Base-by-base conservation (phyloP, 2,113 vertebrate species). In the Rousettus leschenaultii region DNA sequence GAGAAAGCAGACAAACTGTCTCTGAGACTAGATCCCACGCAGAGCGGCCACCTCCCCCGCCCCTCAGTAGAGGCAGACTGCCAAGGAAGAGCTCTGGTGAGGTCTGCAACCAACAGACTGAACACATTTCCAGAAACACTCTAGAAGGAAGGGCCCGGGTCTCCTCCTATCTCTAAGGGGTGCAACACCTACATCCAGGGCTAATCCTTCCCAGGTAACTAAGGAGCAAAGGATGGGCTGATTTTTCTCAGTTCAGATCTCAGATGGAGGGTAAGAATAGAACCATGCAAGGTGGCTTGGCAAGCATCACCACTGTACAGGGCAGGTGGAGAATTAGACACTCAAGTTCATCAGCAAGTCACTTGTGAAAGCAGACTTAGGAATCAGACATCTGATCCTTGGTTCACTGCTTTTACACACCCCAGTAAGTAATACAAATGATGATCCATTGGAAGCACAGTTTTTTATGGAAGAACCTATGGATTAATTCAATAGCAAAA, bases 351-450 rank as follows among this genome's bases (percentile, higher is more conserved):
- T 18, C 21, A 51, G 90, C 75, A 80, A 97, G 65, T 74, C 82
- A 57, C 80, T 86, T 86, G 85, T 18, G 68, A 78, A 95, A 65
- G 94, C 92, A 92, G 63, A 65, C 77, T 95, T 92, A 53, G 66
- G 87, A 66, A 53, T 45, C 92, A 51, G 57, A 9, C n/a, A 10
- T 65, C 79, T 28, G 86, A 79, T 63, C 22, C 43, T 61, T 33
- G n/a, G 59, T 30, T 93, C 84, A 75, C 92, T 83, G 84, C 86
- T 89, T 83, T 65, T 43, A 48, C 9, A 15, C 74, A 4, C 63
- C 43, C 57, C 51, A 7, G 92, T 33, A 78, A 91, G 80, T 68
- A 43, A 74, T 28, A 85, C 51, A 74, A 83, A 85, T 19, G 55
- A 53, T 59, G 68, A 71, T 48, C 43, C 78, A 19, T 0, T 40